Evolutionary conservation across 2,888 invertebrate genomes (phyloP).

Genomic region (Acrocyrtus sp.): DNA sequence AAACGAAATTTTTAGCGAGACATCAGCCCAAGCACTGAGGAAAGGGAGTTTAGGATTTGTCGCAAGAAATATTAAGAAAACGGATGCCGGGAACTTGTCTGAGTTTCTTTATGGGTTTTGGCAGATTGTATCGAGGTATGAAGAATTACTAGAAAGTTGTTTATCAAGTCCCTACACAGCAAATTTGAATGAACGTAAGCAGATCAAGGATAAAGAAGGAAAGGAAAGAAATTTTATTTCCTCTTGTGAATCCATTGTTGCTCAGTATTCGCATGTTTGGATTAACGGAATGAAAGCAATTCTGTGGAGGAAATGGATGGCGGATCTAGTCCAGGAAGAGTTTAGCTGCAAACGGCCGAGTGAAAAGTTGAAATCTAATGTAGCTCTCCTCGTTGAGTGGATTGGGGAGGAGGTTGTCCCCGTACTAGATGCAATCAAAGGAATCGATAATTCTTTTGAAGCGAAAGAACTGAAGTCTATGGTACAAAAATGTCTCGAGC

Average conservation of each 20-base stretch:
- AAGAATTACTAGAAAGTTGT: constrained; percentile 28
- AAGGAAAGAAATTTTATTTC: no score
- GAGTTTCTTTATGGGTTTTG: constrained; percentile 52
- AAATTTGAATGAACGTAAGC: not conserved
- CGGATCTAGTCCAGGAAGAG: constrained; percentile 34
- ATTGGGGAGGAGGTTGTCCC: constrained; percentile 55
- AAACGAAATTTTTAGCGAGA: constrained; percentile 33
- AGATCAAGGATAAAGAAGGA: no score
- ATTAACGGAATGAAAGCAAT: constrained; percentile 50
- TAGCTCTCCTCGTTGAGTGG: constrained; percentile 57
- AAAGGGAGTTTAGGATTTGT: constrained; percentile 50
- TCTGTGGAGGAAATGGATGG: constrained; percentile 55
- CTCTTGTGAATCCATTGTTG: constrained; percentile 23
- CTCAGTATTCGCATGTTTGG: constrained; percentile 53
- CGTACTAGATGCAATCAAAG: constrained; percentile 37
- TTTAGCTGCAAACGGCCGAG: constrained; percentile 46
- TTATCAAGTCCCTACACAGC: constrained; percentile 8
- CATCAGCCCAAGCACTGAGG: constrained; percentile 9
- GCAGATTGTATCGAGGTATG: constrained; percentile 37
- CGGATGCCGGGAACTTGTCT: constrained; percentile 46
- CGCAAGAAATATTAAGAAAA: constrained; percentile 37
- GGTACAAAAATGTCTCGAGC: constrained; percentile 45
- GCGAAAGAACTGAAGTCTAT: constrained; percentile 28
- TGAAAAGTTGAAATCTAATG: constrained; percentile 59
- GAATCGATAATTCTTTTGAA: constrained; percentile 25